Conservation (phyloP, 2,888 invertebrate species). For the Drosophila monieri region DNA sequence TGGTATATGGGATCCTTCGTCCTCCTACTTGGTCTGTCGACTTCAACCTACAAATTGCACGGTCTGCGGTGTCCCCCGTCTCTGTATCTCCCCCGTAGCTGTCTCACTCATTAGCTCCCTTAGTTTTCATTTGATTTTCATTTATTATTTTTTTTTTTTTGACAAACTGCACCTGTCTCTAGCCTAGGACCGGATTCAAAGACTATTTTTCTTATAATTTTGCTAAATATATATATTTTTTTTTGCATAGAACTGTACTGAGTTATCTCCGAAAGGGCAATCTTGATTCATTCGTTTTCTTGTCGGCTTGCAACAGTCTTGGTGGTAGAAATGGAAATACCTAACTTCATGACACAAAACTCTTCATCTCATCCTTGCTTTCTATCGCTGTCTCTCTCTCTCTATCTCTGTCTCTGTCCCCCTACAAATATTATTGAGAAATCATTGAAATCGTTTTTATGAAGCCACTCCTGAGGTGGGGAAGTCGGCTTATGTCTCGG, state of each 20-base stretch:
- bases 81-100: constrained; percentile 19
- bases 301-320: constrained; percentile 64
- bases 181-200: constrained; percentile 34
- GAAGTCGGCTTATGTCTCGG: constrained; percentile 88
- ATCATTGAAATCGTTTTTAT: constrained; percentile 72
- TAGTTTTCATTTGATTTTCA: neutral
- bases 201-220: constrained; percentile 57
- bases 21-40: constrained; percentile 49
- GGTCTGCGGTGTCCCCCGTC: constrained; percentile 59
- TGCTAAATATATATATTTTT: constrained; percentile 54
- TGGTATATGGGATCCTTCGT: constrained; percentile 46
- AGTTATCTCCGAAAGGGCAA: constrained; percentile 44
- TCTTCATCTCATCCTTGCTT: constrained; percentile 11
- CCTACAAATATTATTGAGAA: constrained; percentile 78
- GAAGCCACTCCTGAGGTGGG: constrained; percentile 27
- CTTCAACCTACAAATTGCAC: constrained; percentile 75
- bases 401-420: constrained; percentile 29
- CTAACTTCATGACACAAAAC: constrained; percentile 46
- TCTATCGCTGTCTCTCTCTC: constrained; percentile 1
- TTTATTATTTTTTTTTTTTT: neutral
- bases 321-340: constrained; percentile 51
- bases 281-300: constrained; percentile 22
- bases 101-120: constrained; percentile 45
- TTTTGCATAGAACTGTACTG: constrained; percentile 44
- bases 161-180: constrained; percentile 31